Evolutionary conservation across 2,113 vertebrate genomes (phyloP).

Genomic region (Rhinoptilus africanus): DNA sequence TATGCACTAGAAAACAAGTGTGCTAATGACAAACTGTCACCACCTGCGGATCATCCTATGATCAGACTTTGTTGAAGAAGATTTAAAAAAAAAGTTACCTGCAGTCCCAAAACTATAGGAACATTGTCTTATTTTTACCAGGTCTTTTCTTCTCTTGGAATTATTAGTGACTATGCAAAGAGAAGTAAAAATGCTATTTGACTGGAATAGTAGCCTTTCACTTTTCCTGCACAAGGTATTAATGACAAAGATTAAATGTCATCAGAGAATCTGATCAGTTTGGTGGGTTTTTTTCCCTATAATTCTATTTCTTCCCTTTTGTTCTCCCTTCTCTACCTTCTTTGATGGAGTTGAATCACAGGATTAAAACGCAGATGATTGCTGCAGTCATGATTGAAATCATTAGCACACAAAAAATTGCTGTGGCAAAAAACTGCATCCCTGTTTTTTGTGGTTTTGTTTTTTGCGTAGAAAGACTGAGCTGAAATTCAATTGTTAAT

Average conservation of each 20-base stretch:
- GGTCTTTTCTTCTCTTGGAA: neutral
- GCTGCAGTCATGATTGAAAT: neutral
- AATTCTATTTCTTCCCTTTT: neutral
- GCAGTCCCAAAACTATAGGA: neutral
- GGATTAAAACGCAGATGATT: neutral
- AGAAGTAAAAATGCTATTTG: neutral
- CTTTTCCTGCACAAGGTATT: neutral
- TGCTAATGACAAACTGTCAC: neutral
- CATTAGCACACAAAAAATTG: neutral
- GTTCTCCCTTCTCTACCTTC: neutral
- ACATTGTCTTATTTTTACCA: neutral
- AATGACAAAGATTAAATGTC: neutral
- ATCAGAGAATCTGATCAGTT: neutral
- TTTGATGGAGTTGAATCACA: neutral
- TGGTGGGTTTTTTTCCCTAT: accelerated
- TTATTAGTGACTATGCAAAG: neutral
- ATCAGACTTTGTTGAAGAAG: neutral
- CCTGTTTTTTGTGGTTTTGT: neutral
- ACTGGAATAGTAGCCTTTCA: neutral
- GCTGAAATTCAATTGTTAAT: neutral
- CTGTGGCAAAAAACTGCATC: neutral
- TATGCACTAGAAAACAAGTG: neutral
- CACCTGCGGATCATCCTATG: neutral
- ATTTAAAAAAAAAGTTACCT: neutral
- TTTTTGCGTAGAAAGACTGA: neutral